Evolutionary conservation across 2,113 vertebrate genomes (phyloP).

Genomic region (Callocephalon fimbriatum): DNA sequence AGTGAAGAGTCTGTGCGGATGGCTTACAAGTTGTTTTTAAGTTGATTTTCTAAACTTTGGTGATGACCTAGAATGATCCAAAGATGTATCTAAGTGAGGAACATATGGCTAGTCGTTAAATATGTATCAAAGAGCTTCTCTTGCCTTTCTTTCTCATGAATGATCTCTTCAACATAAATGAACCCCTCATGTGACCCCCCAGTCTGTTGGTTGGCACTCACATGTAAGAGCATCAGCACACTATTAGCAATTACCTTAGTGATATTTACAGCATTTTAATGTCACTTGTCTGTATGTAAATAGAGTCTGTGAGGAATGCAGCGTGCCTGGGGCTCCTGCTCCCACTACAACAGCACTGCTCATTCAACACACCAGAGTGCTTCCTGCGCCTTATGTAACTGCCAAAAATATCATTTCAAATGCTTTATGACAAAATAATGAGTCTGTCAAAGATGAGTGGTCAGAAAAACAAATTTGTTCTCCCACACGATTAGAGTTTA

Average conservation of each 20-base stretch:
- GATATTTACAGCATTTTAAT: conserved; percentile 62
- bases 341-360: conserved; percentile 6
- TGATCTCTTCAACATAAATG: conserved; percentile 14
- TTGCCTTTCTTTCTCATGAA: conserved; percentile 2
- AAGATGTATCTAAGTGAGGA: conserved; percentile 56
- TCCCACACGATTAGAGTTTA: conserved; percentile 63
- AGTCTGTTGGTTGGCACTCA: conserved; percentile 45
- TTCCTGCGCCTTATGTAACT: conserved; percentile 44
- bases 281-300: conserved; percentile 58
- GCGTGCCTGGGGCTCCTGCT: neutral
- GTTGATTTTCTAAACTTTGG: conserved; percentile 66
- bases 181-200: conserved; percentile 29
- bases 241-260: conserved; percentile 55
- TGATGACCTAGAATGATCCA: conserved; percentile 62
- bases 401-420: conserved; percentile 46
- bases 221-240: neutral
- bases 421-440: conserved; percentile 64
- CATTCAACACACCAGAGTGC: neutral
- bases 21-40: conserved; percentile 32
- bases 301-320: conserved; percentile 32
- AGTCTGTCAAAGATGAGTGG: conserved; percentile 71
- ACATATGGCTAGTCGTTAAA: conserved; percentile 59
- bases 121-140: conserved; percentile 40
- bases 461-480: conserved; percentile 55
- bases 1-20: neutral